Base-by-base conservation (phyloP, 2,888 invertebrate species). In the Phania funesta region DNA sequence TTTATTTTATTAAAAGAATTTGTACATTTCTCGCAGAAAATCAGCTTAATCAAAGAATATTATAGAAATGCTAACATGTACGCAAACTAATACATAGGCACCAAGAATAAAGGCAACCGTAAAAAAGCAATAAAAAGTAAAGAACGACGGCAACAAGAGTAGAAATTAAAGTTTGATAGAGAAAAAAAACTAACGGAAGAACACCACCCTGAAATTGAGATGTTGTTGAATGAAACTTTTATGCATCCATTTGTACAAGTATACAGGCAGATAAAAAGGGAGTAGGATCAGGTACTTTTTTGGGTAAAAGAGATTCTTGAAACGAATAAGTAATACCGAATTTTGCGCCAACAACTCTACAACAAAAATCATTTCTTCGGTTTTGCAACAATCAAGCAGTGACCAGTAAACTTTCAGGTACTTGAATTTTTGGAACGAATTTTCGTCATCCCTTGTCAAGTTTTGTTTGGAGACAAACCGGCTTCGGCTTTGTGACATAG, bases 141-240 rank as follows among this genome's bases (percentile, higher is more conserved):
- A 20, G 3, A 50, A 41, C 44, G 29, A 38, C 24, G 56, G 20
- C 35, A 73, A 79, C 58, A 75, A 50, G 16, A 52, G 46, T 16
- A 48, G 46, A 50, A 52, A 44, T 60, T 46, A 67, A 46, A 52
- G 60, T 60, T 67, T 20, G 54, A 73, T 60, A 73, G 64, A 71
- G 54, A 75, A 54, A 48, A 75, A 54, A 48, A 77, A 76, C 29
- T 52, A 70, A 64, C 20, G 48, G 58, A 75, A 82, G n/a, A 75
- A 65, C 82, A 79, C 82, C 82, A 82, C 82, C 82, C 82, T 58
- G 70, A 82, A 78, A 70, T 24, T 75, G 50, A 56, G 16, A 58
- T 65, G 46, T 62, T 54, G 71, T 41, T 75, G 67, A 76, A 76
- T 67, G 75, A 76, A 75, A 67, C 32, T 11, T 68, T 41, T 46